Percentiles rank a stretch among this genome's conserved stretches.
Conservation (phyloP, 2,113 vertebrate species). For the Aegypius monachus region DNA sequence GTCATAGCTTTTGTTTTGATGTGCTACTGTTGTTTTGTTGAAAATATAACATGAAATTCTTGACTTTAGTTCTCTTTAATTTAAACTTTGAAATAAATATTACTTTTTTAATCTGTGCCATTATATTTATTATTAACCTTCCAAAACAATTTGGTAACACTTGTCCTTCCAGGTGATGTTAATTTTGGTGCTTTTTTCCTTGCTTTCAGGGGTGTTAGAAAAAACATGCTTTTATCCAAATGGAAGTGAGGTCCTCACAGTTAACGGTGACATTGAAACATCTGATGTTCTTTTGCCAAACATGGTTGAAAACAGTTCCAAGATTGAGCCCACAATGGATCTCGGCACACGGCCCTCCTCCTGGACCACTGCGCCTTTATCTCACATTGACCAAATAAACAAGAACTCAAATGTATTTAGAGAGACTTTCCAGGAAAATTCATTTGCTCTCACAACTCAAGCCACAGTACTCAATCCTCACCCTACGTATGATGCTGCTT, state of each 20-base stretch:
- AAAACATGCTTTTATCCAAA: conserved; percentile 74
- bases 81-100: background rate
- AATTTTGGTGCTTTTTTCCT: background rate
- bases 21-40: background rate
- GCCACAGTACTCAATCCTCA: background rate
- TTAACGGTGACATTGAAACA: conserved; percentile 35
- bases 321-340: background rate
- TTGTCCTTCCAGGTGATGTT: background rate
- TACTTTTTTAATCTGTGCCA: background rate
- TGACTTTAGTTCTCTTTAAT: background rate
- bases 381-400: conserved; percentile 23
- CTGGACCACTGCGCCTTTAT: conserved; percentile 20
- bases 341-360: background rate
- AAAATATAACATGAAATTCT: background rate
- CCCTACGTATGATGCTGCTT: background rate
- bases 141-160: background rate
- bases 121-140: background rate
- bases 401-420: conserved; percentile 48
- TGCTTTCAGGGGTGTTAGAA: conserved; percentile 76
- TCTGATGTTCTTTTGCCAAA: conserved; percentile 36
- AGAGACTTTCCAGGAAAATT: background rate
- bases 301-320: conserved; percentile 25
- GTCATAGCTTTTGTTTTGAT: background rate
- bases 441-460: background rate
- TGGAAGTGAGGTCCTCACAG: conserved; percentile 61